These are phyloP conservation scores for Polyommatus icarus DNA, from an alignment of 2,888 invertebrate genomes.

Conservation along the genomic window DNA sequence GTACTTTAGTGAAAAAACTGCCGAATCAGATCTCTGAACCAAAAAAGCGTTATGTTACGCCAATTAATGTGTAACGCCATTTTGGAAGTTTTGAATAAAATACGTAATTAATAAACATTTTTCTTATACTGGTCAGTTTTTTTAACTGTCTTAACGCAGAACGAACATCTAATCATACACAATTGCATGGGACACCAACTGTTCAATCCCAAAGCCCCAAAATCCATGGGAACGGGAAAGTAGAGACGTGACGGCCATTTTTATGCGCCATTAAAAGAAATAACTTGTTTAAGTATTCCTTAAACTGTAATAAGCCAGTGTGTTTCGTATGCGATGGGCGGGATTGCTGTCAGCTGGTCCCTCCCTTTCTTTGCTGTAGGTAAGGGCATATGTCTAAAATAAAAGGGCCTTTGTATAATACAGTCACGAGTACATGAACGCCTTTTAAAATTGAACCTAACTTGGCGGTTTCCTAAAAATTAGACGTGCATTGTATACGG, in stretches of 20 bases:
- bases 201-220: not conserved
- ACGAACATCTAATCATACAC: not conserved
- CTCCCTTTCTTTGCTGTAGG: constrained; percentile 26
- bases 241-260: constrained; percentile 22
- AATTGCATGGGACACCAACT: not conserved
- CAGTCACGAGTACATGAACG: not conserved
- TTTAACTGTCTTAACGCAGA: no score
- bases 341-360: not conserved
- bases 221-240: constrained; percentile 5
- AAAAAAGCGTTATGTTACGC: no score
- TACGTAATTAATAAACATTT: no score
- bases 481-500: no score
- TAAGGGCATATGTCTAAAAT: not conserved
- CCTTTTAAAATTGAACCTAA: not conserved
- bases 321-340: constrained; percentile 23
- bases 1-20: no score
- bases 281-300: constrained; percentile 24
- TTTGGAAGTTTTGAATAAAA: no score
- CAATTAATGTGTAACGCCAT: no score
- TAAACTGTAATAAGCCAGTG: constrained; percentile 23
- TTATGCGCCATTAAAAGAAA: constrained; percentile 13
- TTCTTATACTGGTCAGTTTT: no score
- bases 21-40: no score
- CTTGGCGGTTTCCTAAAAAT: not conserved
- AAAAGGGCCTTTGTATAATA: not conserved